Conservation (phyloP, 2,797 vertebrate species). For the Ficedula albicollis region DNA sequence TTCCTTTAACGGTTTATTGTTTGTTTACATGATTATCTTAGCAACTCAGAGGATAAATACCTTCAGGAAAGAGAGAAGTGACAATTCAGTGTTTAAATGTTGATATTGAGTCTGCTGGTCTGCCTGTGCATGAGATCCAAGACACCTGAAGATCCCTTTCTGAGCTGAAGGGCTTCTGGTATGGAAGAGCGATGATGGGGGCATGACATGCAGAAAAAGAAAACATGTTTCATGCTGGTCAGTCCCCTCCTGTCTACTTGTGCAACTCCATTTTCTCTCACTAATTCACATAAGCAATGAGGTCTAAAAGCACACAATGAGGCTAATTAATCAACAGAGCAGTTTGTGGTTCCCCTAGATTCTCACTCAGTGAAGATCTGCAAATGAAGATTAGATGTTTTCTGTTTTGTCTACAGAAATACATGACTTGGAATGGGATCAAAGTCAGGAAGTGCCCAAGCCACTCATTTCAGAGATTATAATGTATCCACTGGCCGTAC, state of each 20-base stretch:
- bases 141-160: not conserved
- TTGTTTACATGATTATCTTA: not conserved
- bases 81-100: not conserved
- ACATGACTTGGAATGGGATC: not conserved
- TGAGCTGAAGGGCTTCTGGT: not conserved
- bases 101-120: not conserved
- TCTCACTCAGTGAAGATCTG: not conserved
- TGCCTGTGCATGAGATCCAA: not conserved
- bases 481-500: accelerated
- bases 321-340: not conserved
- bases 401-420: not conserved
- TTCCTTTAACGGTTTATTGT: not conserved
- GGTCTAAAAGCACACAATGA: not conserved
- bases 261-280: not conserved
- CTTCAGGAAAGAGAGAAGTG: not conserved
- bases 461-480: not conserved
- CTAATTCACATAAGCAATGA: not conserved
- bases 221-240: not conserved
- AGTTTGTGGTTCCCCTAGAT: not conserved
- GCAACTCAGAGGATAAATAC: not conserved
- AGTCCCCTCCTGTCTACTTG: not conserved
- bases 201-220: not conserved
- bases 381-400: not conserved
- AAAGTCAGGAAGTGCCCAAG: not conserved
- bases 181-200: not conserved